phyloP scores from a whole-genome alignment of 1,140 invertebrate species.

The Hyposmocoma kahamanoa region DNA sequence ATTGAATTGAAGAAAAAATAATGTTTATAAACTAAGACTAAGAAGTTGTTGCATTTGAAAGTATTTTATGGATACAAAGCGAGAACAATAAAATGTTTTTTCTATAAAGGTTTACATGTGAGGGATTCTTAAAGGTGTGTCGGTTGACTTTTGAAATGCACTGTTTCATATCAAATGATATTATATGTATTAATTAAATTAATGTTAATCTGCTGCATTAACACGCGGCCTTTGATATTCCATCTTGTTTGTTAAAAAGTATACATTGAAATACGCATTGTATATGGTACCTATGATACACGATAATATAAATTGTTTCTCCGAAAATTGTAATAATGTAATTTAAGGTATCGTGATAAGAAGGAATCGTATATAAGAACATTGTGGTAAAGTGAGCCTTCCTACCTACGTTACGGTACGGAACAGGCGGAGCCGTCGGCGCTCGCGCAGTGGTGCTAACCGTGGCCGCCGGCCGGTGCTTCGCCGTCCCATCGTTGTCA shows the following conservation, averaged over 20 bases:
- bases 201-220: conserved; percentile 44
- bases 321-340: conserved; percentile 33
- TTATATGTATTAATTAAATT: conserved; percentile 43
- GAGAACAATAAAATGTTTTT: conserved; percentile 72
- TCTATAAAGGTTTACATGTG: conserved; percentile 69
- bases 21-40: conserved; percentile 69
- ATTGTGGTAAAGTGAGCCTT: conserved; percentile 17
- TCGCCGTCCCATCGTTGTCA: conserved; percentile 7
- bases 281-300: conserved; percentile 45
- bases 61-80: conserved; percentile 71
- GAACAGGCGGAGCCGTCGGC: conserved; percentile 8
- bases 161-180: conserved; percentile 54
- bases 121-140: conserved; percentile 51
- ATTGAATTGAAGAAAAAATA: conserved; percentile 67
- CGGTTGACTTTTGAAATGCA: conserved; percentile 43
- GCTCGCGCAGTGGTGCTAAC: neutral
- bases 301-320: conserved; percentile 37
- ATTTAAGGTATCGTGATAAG: conserved; percentile 36
- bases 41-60: conserved; percentile 72
- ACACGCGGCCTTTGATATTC: conserved; percentile 53
- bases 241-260: conserved; percentile 63
- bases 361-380: conserved; percentile 33
- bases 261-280: conserved; percentile 53
- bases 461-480: neutral
- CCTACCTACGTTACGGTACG: conserved; percentile 8